phyloP scores from a whole-genome alignment of 2,113 vertebrate species.

The Leiothrix lutea region DNA sequence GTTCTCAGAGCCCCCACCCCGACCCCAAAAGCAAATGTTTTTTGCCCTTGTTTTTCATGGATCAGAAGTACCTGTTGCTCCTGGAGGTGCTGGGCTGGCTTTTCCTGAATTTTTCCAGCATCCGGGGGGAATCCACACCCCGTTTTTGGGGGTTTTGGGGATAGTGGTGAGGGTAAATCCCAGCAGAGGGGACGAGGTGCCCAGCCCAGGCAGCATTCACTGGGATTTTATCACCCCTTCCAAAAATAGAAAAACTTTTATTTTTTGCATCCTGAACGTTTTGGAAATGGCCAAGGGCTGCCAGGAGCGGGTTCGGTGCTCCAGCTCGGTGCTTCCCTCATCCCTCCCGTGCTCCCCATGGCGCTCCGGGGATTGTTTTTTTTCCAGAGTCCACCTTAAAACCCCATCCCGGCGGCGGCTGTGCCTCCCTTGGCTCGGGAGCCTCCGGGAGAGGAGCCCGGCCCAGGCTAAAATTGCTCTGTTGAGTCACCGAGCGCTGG shows the following conservation, averaged over 20 bases:
- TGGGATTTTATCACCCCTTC: neutral
- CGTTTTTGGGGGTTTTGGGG: slow-evolving; percentile 53
- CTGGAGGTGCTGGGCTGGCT: neutral
- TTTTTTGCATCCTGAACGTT: neutral
- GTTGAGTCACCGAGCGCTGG: neutral
- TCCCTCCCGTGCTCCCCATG: accelerated
- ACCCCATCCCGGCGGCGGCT: neutral
- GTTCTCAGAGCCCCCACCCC: neutral
- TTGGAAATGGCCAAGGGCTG: neutral
- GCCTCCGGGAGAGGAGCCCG: neutral
- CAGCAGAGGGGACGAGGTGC: accelerated
- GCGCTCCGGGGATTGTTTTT: neutral
- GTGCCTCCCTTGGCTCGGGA: slow-evolving; percentile 17
- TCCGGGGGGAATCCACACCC: slow-evolving; percentile 56
- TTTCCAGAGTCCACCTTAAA: slow-evolving; percentile 11
- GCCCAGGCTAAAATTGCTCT: slow-evolving; percentile 8
- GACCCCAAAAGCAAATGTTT: neutral
- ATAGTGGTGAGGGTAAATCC: neutral
- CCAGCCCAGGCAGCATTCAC: neutral
- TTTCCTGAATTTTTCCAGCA: slow-evolving; percentile 63
- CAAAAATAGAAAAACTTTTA: neutral
- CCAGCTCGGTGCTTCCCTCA: neutral
- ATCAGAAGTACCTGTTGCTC: slow-evolving; percentile 64
- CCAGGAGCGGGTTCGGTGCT: neutral
- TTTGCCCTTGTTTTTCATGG: neutral